Evolutionary conservation across 2,888 invertebrate species (phyloP), one percentile per base, ranked within the genome.

Genomic region (Xylota sylvarum): DNA sequence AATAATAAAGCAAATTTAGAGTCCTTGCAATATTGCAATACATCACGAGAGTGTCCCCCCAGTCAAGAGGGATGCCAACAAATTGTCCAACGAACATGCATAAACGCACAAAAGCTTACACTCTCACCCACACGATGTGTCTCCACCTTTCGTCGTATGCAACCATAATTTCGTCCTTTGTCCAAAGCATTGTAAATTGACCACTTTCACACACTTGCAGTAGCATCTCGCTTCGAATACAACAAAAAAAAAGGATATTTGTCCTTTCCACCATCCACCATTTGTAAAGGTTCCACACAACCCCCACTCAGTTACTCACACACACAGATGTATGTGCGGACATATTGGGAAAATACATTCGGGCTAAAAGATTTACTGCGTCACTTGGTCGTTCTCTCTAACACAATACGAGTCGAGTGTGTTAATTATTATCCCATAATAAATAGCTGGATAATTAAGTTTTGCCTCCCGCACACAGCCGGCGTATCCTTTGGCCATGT

Each of bases 371-470:
- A 85, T 86, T 86, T 78, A 82, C 86, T 86, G 78, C 82, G 67
- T 82, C 86, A 86, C 77, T 81, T 55, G 77, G 62, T 30, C 56
- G 62, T 64, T 77, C 86, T 30, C 82, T 58, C 82, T 62, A 76
- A 72, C 65, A 76, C 81, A 76, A 69, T 74, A 78, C 56, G 69
- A 69, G 74, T 70, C 55, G 86, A 82, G 86, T 77, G 82, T 86
- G 86, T 86, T 86, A 86, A 86, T 86, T 86, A 86, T 86, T 86
- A 86, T 82, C 82, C 82, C 77, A 77, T 82, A 86, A 86, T 86
- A 86, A 86, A 86, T 86, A 86, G 86, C 82, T 73, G 82, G 86
- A 78, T 82, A 82, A 86, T 82, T 86, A 78, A 86, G 82, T 82
- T 86, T 78, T 72, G 72, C 82, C 69, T 43, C 37, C 58, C 62